phyloP scores from a whole-genome alignment of 2,888 invertebrate genomes.

The Caenorhabditis japonica region DNA sequence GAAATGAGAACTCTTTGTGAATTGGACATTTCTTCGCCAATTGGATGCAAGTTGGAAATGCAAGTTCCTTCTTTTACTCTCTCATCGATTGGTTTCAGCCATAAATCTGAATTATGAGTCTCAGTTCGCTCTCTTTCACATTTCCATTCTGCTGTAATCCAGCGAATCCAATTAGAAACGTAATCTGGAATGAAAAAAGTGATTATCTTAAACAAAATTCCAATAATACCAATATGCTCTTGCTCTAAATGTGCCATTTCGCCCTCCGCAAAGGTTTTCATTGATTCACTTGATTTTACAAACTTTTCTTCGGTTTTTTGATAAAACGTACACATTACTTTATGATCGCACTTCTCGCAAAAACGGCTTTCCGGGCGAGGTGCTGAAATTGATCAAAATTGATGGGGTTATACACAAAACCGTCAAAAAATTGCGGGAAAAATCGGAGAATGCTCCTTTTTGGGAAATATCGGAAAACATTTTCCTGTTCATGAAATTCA shows the following conservation, averaged over 20 bases:
- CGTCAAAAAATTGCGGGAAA: too few relatives aligned
- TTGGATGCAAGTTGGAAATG: conserved; percentile 3
- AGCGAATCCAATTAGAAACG: conserved; percentile 46
- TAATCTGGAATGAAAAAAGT: conserved; percentile 40
- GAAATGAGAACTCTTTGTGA: conserved; percentile 25
- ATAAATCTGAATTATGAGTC: conserved; percentile 20
- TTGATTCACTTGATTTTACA: conserved; percentile 25
- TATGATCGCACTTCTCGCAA: conserved; percentile 64
- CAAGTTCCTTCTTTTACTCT: conserved; percentile 19
- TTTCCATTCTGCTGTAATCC: conserved; percentile 46
- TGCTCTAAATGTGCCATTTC: conserved; percentile 56
- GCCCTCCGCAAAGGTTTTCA: conserved; percentile 53
- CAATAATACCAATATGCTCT: conserved; percentile 30
- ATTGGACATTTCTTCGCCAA: conserved; percentile 27
- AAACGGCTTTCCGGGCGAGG: conserved; percentile 57
- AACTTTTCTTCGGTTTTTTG: conserved; percentile 41
- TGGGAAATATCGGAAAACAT: too few relatives aligned
- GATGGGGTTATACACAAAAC: too few relatives aligned
- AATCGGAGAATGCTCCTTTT: too few relatives aligned
- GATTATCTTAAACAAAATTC: neutral
- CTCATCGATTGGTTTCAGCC: conserved; percentile 26
- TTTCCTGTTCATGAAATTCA: too few relatives aligned
- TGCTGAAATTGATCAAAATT: conserved; percentile 41
- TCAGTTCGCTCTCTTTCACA: conserved; percentile 33
- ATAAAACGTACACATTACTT: conserved; percentile 56